phyloP scores from a whole-genome alignment of 2,888 invertebrate species.

The Teleiodes luculella region DNA sequence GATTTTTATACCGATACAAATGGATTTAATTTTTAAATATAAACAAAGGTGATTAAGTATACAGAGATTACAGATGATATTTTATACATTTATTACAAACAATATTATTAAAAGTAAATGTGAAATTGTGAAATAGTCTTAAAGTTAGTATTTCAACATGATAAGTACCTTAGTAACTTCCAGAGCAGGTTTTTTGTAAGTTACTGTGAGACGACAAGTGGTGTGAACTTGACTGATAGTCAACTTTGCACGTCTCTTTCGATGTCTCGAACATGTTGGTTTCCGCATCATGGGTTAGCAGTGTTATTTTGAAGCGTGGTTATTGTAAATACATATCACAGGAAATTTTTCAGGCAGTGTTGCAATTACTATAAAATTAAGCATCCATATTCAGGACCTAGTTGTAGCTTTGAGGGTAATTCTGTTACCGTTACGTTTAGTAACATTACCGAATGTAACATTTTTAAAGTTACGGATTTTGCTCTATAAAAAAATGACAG shows the following conservation, averaged over 20 bases:
- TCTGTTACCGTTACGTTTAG: conserved; percentile 14
- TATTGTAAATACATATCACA: conserved; percentile 74
- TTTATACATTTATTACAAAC: conserved; percentile 79
- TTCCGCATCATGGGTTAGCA: conserved; percentile 16
- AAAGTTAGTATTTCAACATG: conserved; percentile 65
- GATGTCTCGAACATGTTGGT: conserved; percentile 18
- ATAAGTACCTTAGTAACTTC: conserved; percentile 47
- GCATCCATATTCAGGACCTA: conserved; percentile 23
- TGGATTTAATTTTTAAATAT: conserved; percentile 79
- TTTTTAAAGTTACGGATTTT: conserved; percentile 12
- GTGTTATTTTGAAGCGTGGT: conserved; percentile 41
- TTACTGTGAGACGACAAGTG: conserved; percentile 30
- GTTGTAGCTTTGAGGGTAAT: conserved; percentile 3
- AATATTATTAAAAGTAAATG: conserved; percentile 75
- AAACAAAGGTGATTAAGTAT: conserved; percentile 78
- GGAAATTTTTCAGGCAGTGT: conserved; percentile 54
- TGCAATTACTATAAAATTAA: conserved; percentile 33
- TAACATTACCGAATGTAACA: background rate
- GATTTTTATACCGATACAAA: conserved; percentile 79
- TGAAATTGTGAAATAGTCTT: conserved; percentile 76
- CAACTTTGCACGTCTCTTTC: conserved; percentile 40
- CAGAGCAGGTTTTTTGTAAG: conserved; percentile 36
- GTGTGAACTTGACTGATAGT: conserved; percentile 37
- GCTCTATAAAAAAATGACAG: conserved; percentile 17
- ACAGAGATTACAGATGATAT: conserved; percentile 79